Evolutionary conservation across 2,888 invertebrate genomes (phyloP).

Genomic region (Hypolimnas misippus): DNA sequence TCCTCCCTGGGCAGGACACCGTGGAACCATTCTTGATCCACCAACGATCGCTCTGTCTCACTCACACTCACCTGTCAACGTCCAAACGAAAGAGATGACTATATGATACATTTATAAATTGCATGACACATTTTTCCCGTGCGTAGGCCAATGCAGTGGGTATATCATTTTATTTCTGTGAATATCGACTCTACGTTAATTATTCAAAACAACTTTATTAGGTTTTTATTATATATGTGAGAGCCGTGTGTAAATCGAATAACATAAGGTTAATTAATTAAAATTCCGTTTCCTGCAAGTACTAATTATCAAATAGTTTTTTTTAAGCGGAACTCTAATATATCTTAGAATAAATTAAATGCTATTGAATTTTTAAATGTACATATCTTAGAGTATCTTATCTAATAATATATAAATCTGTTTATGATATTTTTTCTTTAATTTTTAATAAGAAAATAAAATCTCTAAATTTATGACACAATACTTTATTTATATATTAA

Average conservation of each 20-base stretch:
- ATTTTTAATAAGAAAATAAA: too few species aligned
- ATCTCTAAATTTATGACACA: too few species aligned
- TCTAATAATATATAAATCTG: neutral
- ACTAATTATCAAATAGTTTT: constrained; percentile 14
- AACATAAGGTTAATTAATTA: constrained; percentile 16
- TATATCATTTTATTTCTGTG: constrained; percentile 18
- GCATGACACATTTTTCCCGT: constrained; percentile 31
- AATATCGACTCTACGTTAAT: constrained; percentile 23
- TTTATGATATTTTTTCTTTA: neutral
- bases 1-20: constrained; percentile 98
- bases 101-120: constrained; percentile 24
- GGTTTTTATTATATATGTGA: neutral
- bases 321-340: constrained; percentile 19
- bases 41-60: constrained; percentile 87
- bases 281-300: constrained; percentile 22
- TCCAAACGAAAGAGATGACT: constrained; percentile 25
- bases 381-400: neutral
- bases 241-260: neutral
- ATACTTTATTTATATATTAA: neutral
- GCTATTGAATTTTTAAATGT: constrained; percentile 11
- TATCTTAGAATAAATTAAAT: neutral
- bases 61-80: constrained; percentile 68
- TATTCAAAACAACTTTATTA: constrained; percentile 4
- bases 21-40: constrained; percentile 98
- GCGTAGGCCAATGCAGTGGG: constrained; percentile 30